Conservation (phyloP, 1,140 invertebrate genomes). For the Drosophila nannoptera region DNA sequence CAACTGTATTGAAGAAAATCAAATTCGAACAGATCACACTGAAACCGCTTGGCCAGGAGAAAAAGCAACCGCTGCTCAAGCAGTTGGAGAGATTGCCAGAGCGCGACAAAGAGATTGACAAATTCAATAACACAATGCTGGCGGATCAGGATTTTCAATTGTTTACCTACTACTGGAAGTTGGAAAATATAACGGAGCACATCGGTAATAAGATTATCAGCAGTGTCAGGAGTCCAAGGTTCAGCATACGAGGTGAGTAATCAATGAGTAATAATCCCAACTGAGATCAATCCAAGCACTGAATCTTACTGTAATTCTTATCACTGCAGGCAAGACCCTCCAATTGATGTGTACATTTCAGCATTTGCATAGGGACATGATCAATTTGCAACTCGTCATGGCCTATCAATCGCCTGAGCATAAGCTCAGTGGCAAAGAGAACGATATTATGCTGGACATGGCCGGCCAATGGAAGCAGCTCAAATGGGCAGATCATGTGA, state of each 20-base stretch:
- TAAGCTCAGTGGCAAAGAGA: conserved; percentile 24
- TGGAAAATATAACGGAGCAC: conserved; percentile 73
- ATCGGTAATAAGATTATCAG: conserved; percentile 37
- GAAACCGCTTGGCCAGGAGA: conserved; percentile 17
- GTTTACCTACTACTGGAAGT: conserved; percentile 76
- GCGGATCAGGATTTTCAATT: conserved; percentile 63
- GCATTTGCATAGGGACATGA: conserved; percentile 70
- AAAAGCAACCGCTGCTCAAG: conserved; percentile 38
- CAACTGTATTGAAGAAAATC: conserved; percentile 7
- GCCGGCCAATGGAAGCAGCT: conserved; percentile 67
- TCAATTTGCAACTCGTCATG: conserved; percentile 61
- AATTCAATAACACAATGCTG: conserved; percentile 74
- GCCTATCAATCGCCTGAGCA: conserved; percentile 18
- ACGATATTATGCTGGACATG: conserved; percentile 71
- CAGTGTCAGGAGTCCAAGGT: conserved; percentile 63
- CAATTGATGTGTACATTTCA: conserved; percentile 68
- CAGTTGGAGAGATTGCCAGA: conserved; percentile 29
- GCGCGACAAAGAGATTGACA: conserved; percentile 58
- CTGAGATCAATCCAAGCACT: background rate
- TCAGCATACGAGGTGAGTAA: conserved; percentile 69
- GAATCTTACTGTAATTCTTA: background rate
- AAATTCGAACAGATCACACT: conserved; percentile 42
- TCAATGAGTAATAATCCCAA: background rate
- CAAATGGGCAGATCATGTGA: conserved; percentile 51
- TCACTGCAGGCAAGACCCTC: conserved; percentile 55